Base-by-base conservation (phyloP, 2,888 invertebrate species). In the Isoperla grammatica region DNA sequence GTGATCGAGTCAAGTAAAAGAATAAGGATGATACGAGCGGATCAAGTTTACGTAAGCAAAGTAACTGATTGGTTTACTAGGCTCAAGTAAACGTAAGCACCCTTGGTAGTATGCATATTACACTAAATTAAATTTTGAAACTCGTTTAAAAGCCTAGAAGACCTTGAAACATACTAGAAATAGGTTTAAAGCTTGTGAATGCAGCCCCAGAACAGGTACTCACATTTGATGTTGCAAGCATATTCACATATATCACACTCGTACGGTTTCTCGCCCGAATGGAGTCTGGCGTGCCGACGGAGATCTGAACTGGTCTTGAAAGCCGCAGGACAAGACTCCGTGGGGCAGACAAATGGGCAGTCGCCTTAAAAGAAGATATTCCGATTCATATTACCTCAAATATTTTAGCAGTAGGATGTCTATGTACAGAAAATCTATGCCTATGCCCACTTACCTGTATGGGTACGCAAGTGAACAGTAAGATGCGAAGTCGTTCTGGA, bases 231-330 rank as follows among this genome's bases (percentile, higher is more conserved):
- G 13, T 74, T 67, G 65, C 73, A 73, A 43, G 66, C 67, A 61
- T 74, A 74, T 43, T 63, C 60, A 67, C 75, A 75, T 12, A 66
- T 62, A 2, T 66, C 63, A 67, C 75, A 75, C 9, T 64, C 58
- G 65, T 66, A 75, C 6, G 75, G 75, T 56, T 73, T 74, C 35
- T 63, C 63, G 13, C 65, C 65, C 35, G 65, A 61, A 23, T 68
- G 67, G 2, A 72, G 67, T 5, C 75, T 61, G 49, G 69, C 66
- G 61, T 78, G 78, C 4, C 78, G 69, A 56, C 73, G 74, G 17
- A 78, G 68, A 64, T 77, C 77, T 2, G 77, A 76, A 60, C 74
- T 75, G 29, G 77, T 76, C 63, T 77, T 77, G 66, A 78, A 78
- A 42, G 71, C 71, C 19, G 74, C 70, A 4, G 67, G 64, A 65